Conservation (phyloP, 2,113 vertebrate species). For the Myrmecobius fasciatus region DNA sequence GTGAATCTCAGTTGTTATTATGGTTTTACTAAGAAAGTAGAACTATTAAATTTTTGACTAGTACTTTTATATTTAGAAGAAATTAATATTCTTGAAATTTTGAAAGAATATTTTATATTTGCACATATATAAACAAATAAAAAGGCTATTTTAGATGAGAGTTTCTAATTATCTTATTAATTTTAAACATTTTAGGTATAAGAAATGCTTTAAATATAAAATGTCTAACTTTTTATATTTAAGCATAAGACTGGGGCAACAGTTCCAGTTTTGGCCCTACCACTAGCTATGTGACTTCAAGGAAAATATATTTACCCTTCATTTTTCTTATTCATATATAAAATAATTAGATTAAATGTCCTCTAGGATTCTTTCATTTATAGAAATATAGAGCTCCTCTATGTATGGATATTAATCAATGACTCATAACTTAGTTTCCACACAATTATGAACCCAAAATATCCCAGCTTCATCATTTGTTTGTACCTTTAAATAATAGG, state of each 20-base stretch:
- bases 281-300: neutral
- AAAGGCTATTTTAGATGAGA: conserved; percentile 23
- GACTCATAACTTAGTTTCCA: neutral
- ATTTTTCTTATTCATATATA: neutral
- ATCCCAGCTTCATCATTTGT: conserved; percentile 24
- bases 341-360: neutral
- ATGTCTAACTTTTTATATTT: neutral
- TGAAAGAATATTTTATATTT: conserved; percentile 29
- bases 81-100: neutral
- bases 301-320: neutral
- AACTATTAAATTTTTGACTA: conserved; percentile 7
- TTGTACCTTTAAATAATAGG: neutral
- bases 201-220: conserved; percentile 28
- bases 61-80: conserved; percentile 5
- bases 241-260: neutral
- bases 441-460: neutral
- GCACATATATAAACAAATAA: neutral
- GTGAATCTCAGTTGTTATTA: conserved; percentile 11
- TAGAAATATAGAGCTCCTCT: neutral
- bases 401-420: neutral
- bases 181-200: conserved; percentile 21
- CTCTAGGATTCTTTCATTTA: neutral
- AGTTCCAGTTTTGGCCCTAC: neutral
- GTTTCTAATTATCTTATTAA: conserved; percentile 19
- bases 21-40: neutral